phyloP scores from a whole-genome alignment of 2,888 invertebrate genomes.

The Cantharis rufa region DNA sequence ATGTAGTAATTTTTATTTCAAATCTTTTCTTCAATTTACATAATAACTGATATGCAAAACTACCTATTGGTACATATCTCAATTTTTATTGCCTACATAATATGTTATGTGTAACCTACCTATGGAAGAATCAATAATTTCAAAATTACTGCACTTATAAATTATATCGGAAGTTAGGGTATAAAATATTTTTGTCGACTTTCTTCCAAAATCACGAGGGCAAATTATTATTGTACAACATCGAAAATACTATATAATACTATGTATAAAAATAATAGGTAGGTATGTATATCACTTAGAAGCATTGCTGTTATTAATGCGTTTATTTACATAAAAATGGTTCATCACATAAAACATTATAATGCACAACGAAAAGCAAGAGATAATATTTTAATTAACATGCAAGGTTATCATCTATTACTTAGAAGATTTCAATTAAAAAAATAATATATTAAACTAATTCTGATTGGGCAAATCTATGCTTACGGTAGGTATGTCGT shows the following conservation, averaged over 20 bases:
- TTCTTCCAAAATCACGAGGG: neutral
- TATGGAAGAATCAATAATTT: neutral
- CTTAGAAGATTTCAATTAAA: neutral
- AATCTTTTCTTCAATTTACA: neutral
- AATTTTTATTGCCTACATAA: neutral
- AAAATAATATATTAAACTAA: neutral
- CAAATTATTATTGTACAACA: neutral
- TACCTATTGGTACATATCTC: neutral
- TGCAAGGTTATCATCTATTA: neutral
- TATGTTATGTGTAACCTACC: neutral
- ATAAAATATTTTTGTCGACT: neutral
- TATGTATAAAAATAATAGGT: neutral
- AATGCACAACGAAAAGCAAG: neutral
- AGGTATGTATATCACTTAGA: neutral
- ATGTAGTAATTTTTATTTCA: neutral
- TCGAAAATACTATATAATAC: neutral
- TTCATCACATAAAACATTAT: neutral
- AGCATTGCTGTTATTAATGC: neutral
- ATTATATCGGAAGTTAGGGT: too few species aligned
- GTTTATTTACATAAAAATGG: neutral
- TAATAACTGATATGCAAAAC: neutral
- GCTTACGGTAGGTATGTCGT: slow-evolving; percentile 9
- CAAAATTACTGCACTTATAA: too few species aligned
- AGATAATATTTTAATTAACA: neutral
- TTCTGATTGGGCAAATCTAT: neutral